These are phyloP conservation scores for Drosophila elegans DNA, from an alignment of 1,140 invertebrate species.

Conservation along the genomic window DNA sequence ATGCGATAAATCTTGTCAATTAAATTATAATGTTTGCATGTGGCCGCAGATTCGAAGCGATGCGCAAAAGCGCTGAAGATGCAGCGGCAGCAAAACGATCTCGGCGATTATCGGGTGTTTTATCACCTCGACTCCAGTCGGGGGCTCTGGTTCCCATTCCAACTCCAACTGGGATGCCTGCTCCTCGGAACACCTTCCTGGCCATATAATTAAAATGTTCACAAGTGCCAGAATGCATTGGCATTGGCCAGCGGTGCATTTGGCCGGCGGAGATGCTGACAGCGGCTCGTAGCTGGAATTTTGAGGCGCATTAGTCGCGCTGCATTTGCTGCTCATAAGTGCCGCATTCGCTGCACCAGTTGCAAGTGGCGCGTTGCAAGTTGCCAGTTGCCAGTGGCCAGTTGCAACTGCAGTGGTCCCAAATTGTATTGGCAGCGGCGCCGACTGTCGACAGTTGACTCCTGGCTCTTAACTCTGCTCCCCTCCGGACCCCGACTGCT, in stretches of 20 bases:
- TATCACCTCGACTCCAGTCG: constrained; percentile 67
- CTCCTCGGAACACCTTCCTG: constrained; percentile 5
- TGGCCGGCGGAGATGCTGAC: constrained; percentile 53
- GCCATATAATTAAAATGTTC: constrained; percentile 81
- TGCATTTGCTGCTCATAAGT: constrained; percentile 81
- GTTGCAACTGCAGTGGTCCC: constrained; percentile 22
- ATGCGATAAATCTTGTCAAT: constrained; percentile 84
- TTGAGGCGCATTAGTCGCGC: constrained; percentile 81
- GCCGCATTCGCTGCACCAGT: constrained; percentile 61
- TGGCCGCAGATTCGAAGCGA: constrained; percentile 38
- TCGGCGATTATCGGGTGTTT: constrained; percentile 83
- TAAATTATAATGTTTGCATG: constrained; percentile 84
- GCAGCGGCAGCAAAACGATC: constrained; percentile 76
- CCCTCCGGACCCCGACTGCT: neutral
- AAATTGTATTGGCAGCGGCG: constrained; percentile 55
- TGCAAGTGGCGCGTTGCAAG: constrained; percentile 24
- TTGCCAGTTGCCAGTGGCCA: constrained; percentile 45
- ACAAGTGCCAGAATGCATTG: constrained; percentile 80
- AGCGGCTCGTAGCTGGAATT: constrained; percentile 67
- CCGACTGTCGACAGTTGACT: constrained; percentile 24
- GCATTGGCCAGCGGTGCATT: constrained; percentile 15
- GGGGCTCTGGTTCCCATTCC: neutral
- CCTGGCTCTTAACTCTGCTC: constrained; percentile 12
- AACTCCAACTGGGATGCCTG: neutral
- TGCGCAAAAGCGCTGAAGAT: constrained; percentile 74